Percentiles rank a stretch among this genome's conserved stretches.
Conservation (phyloP, 2,888 invertebrate species). For the Polietes domitor region DNA sequence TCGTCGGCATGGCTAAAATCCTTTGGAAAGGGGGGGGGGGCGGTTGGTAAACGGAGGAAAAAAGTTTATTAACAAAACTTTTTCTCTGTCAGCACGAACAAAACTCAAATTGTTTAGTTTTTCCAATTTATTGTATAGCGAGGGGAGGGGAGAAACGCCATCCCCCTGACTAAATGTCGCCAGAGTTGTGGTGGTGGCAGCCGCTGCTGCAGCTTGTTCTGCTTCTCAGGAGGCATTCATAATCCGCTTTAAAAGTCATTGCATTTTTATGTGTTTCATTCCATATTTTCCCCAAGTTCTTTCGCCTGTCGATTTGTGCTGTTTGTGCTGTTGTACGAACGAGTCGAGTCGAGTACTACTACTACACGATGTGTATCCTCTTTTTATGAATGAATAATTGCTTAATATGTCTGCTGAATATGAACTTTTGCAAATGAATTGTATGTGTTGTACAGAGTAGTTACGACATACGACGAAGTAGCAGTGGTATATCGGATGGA, state of each 20-base stretch:
- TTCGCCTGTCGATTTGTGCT: too few species aligned
- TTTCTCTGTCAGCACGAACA: neutral
- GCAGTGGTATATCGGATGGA: neutral
- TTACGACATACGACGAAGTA: constrained; percentile 16
- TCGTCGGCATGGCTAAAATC: neutral
- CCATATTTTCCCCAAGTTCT: neutral
- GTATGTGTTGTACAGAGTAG: neutral
- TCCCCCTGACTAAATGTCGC: too few species aligned
- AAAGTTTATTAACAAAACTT: constrained; percentile 21
- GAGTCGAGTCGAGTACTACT: too few species aligned
- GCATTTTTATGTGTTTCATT: constrained; percentile 46
- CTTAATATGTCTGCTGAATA: constrained; percentile 40
- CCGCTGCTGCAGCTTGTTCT: neutral
- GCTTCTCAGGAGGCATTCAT: constrained; percentile 32
- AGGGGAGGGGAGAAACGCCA: too few species aligned
- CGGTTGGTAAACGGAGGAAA: neutral
- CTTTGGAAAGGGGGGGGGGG: neutral
- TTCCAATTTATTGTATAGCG: constrained; percentile 16
- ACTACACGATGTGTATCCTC: too few species aligned
- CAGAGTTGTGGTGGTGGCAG: neutral
- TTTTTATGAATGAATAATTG: constrained; percentile 57
- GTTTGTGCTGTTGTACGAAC: too few species aligned
- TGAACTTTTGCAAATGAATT: constrained; percentile 36
- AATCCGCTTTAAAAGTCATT: constrained; percentile 65
- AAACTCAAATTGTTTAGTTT: constrained; percentile 20